Percentiles rank a stretch among this genome's conserved stretches.
phyloP scores from a whole-genome alignment of 2,113 vertebrate genomes.

The Otis tarda region DNA sequence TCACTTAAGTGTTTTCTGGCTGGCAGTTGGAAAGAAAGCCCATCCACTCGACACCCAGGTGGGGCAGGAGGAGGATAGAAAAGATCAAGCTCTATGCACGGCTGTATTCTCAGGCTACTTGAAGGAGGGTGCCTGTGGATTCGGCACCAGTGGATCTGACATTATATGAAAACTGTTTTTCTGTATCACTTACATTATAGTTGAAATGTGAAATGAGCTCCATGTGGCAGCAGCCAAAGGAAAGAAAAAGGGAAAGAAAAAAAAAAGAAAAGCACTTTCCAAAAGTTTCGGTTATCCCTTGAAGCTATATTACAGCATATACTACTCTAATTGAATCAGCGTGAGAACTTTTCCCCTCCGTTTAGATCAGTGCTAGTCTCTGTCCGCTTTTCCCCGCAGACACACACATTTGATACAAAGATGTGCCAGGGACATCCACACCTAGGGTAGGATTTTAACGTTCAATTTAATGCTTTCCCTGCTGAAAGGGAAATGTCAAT shows the following conservation, averaged over 20 bases:
- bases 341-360: slow-evolving; percentile 61
- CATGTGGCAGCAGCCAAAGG: slow-evolving; percentile 68
- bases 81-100: background rate
- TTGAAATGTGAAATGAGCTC: slow-evolving; percentile 70
- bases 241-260: background rate
- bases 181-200: slow-evolving; percentile 56
- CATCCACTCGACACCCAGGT: background rate
- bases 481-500: background rate
- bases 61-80: background rate
- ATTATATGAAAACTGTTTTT: slow-evolving; percentile 31
- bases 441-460: background rate
- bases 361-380: slow-evolving; percentile 27
- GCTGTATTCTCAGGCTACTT: background rate
- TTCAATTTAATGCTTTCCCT: background rate
- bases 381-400: slow-evolving; percentile 26
- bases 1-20: background rate
- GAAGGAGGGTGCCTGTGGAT: background rate
- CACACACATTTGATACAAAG: background rate
- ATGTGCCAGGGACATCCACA: background rate
- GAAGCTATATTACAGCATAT: slow-evolving; percentile 73
- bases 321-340: slow-evolving; percentile 72
- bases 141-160: background rate
- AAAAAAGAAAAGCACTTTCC: slow-evolving; percentile 19
- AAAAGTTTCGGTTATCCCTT: slow-evolving; percentile 69
- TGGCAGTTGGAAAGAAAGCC: background rate